Evolutionary conservation across 2,888 invertebrate genomes (phyloP).

Genomic region (Spicauda simplicius): DNA sequence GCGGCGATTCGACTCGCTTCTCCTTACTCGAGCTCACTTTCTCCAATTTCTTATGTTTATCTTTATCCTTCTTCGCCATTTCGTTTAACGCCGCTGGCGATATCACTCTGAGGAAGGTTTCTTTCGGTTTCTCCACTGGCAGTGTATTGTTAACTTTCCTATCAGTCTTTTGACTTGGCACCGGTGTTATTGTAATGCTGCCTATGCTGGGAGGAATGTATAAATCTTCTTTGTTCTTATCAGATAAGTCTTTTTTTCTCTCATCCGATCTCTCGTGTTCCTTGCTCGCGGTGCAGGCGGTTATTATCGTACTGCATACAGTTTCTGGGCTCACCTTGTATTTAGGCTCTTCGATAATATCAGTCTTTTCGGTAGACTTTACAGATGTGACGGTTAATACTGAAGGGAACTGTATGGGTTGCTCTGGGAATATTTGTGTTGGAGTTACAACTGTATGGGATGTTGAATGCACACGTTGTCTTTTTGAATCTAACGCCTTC

Average conservation of each 20-base stretch:
- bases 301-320: constrained; percentile 57
- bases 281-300: constrained; percentile 55
- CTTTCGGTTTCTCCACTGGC: constrained; percentile 50
- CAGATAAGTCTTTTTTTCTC: constrained; percentile 51
- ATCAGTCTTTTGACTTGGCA: constrained; percentile 58
- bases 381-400: constrained; percentile 71
- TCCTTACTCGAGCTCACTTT: constrained; percentile 50
- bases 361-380: constrained; percentile 48
- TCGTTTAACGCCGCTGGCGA: constrained; percentile 77
- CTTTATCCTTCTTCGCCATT: constrained; percentile 61
- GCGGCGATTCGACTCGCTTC: constrained; percentile 58
- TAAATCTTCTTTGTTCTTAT: constrained; percentile 61
- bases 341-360: constrained; percentile 43
- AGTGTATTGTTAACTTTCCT: constrained; percentile 49
- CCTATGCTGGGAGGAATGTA: constrained; percentile 75
- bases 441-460: constrained; percentile 48
- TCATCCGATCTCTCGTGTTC: constrained; percentile 66
- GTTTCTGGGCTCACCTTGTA: constrained; percentile 48
- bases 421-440: constrained; percentile 50
- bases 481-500: constrained; percentile 66
- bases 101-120: constrained; percentile 70
- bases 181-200: constrained; percentile 78
- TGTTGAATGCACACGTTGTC: constrained; percentile 59
- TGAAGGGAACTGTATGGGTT: constrained; percentile 74
- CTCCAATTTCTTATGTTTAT: constrained; percentile 54